phyloP scores from a whole-genome alignment of 2,888 invertebrate genomes.

The Cynaeus angustus region DNA sequence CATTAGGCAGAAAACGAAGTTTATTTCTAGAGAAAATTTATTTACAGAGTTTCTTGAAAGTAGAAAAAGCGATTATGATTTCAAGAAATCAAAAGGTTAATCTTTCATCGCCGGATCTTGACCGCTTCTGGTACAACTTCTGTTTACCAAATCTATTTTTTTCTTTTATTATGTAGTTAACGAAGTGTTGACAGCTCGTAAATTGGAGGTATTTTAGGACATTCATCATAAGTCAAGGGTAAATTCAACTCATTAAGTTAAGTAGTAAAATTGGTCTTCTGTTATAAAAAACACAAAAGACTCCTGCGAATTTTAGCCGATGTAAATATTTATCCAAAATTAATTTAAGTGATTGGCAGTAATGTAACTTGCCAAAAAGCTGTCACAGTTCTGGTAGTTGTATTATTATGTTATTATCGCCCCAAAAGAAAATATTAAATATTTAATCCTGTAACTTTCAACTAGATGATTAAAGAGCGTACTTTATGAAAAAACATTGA shows the following conservation, averaged over 20 bases:
- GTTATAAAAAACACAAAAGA: not conserved
- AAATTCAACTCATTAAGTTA: too few relatives aligned
- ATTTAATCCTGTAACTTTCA: too few relatives aligned
- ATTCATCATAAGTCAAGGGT: not conserved
- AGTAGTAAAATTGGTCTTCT: not conserved
- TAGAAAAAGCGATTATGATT: not conserved
- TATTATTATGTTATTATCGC: not conserved
- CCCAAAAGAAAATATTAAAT: too few relatives aligned
- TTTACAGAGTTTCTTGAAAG: too few relatives aligned
- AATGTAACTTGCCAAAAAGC: constrained; percentile 6
- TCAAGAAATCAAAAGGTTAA: too few relatives aligned
- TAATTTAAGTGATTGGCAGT: constrained; percentile 8
- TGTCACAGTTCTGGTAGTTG: constrained; percentile 1
- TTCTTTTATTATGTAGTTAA: not conserved
- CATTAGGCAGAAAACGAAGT: too few relatives aligned
- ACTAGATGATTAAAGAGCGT: too few relatives aligned
- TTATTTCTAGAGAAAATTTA: too few relatives aligned
- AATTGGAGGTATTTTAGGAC: constrained; percentile 6
- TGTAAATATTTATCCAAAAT: constrained; percentile 2
- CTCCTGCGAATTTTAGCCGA: not conserved
- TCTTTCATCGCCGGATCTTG: too few relatives aligned
- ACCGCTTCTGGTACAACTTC: too few relatives aligned
- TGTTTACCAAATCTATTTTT: not conserved
- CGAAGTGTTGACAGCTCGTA: constrained; percentile 11
- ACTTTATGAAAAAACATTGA: too few relatives aligned